Evolutionary conservation across 2,113 vertebrate genomes (phyloP).

Genomic region (Arenaria interpres): DNA sequence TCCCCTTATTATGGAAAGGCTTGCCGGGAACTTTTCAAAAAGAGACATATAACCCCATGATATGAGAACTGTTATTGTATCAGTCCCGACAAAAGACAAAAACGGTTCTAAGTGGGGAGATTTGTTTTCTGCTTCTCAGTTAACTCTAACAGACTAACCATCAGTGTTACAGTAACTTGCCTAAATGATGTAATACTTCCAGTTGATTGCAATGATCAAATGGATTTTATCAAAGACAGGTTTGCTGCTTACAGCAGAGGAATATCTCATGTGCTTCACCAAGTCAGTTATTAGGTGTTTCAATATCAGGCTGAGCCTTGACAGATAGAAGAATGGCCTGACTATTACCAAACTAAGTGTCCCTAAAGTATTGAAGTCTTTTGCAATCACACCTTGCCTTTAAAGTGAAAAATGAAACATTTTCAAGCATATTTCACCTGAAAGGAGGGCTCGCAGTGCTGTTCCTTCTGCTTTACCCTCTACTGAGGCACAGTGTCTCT

Average conservation of each 20-base stretch:
- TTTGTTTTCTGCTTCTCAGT: neutral
- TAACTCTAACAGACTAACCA: neutral
- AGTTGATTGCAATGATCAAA: neutral
- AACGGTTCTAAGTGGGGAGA: neutral
- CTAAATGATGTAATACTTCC: neutral
- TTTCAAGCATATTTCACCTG: conserved; percentile 15
- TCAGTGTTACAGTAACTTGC: neutral
- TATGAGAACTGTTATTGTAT: neutral
- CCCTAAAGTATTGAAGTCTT: conserved; percentile 23
- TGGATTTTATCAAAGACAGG: neutral
- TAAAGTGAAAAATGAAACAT: conserved; percentile 42
- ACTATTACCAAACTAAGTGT: conserved; percentile 16
- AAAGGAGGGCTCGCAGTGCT: neutral
- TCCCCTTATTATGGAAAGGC: neutral
- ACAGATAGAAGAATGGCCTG: conserved; percentile 18
- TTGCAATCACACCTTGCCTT: neutral
- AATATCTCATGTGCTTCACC: neutral
- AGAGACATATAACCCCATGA: neutral
- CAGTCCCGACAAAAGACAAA: neutral
- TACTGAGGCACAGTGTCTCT: neutral
- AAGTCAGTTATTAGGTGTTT: neutral
- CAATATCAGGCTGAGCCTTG: neutral
- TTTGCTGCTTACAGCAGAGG: neutral
- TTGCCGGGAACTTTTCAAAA: neutral
- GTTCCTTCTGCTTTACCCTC: neutral